Conservation (phyloP, 2,797 vertebrate genomes). For the Enteromius argenteus region DNA sequence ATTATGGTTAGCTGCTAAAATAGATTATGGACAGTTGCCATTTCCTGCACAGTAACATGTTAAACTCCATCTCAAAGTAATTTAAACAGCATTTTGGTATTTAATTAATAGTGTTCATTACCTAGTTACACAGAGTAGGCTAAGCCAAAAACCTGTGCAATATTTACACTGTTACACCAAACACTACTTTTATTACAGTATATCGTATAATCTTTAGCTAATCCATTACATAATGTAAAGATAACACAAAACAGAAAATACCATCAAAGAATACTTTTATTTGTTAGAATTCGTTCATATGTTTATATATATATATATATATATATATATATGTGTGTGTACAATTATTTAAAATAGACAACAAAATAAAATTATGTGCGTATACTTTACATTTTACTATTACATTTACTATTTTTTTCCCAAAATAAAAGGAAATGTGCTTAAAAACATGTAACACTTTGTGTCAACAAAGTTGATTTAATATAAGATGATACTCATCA, state of each 20-base stretch:
- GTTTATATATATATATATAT: slow-evolving; percentile 40
- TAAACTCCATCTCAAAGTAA: slow-evolving; percentile 1
- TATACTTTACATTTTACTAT: slow-evolving; percentile 36
- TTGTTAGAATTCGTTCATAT: slow-evolving; percentile 31
- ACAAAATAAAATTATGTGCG: slow-evolving; percentile 37
- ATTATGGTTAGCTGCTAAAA: neutral
- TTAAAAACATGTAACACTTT: slow-evolving; percentile 20
- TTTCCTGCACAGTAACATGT: neutral
- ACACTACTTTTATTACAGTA: neutral
- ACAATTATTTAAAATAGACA: slow-evolving; percentile 56
- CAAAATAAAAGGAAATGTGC: slow-evolving; percentile 47
- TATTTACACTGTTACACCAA: neutral
- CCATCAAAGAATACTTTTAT: slow-evolving; percentile 36
- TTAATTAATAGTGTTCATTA: neutral
- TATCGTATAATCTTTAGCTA: neutral
- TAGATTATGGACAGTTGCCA: neutral
- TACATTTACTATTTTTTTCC: slow-evolving; percentile 29
- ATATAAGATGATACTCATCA: slow-evolving; percentile 1
- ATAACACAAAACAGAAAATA: slow-evolving; percentile 31
- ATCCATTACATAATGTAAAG: neutral
- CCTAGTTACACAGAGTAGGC: neutral
- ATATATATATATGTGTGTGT: slow-evolving; percentile 47
- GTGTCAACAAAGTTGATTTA: neutral
- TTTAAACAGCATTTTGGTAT: neutral
- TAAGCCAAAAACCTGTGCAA: neutral